Evolutionary conservation across 2,113 vertebrate genomes (phyloP).

Genomic region (Paraplagusia blochii): DNA sequence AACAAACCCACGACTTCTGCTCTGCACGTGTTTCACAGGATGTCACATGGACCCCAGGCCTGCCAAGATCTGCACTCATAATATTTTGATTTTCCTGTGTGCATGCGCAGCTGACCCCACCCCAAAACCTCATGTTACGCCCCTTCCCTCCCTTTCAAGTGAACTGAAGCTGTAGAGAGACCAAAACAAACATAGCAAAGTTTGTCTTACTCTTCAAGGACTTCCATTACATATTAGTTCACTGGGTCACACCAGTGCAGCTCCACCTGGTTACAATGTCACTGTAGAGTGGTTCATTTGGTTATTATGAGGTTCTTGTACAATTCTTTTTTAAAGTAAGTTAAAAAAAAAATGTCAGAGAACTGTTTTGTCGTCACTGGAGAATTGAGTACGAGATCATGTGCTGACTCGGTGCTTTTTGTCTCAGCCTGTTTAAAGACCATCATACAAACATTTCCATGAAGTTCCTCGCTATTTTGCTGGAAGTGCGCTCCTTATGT

Average conservation of each 20-base stretch:
- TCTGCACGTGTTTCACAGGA: constrained; percentile 44
- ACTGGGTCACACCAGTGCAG: constrained; percentile 14
- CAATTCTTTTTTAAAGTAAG: no score
- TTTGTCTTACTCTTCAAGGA: constrained; percentile 24
- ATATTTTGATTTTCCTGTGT: constrained; percentile 50
- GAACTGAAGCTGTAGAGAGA: neutral
- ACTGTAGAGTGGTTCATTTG: no score
- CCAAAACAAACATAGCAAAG: constrained; percentile 40
- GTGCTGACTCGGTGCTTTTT: neutral
- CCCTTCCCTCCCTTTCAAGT: no score
- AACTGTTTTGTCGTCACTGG: no score
- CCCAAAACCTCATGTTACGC: neutral
- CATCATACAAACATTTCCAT: constrained; percentile 2
- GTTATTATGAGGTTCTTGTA: no score
- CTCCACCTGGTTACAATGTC: neutral
- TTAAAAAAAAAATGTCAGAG: no score
- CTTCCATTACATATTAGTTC: constrained; percentile 31
- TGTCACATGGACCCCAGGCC: constrained; percentile 45
- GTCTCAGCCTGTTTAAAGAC: constrained; percentile 8
- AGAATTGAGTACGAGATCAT: neutral
- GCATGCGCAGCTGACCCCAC: neutral
- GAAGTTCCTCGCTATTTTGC: constrained; percentile 7
- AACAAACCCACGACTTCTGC: constrained; percentile 32
- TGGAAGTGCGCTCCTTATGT: constrained; percentile 20
- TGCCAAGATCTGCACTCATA: constrained; percentile 53